Evolutionary conservation across 2,888 invertebrate genomes (phyloP), one percentile per base, ranked within the genome.

Genomic region (Drosophila fulvimacula): DNA sequence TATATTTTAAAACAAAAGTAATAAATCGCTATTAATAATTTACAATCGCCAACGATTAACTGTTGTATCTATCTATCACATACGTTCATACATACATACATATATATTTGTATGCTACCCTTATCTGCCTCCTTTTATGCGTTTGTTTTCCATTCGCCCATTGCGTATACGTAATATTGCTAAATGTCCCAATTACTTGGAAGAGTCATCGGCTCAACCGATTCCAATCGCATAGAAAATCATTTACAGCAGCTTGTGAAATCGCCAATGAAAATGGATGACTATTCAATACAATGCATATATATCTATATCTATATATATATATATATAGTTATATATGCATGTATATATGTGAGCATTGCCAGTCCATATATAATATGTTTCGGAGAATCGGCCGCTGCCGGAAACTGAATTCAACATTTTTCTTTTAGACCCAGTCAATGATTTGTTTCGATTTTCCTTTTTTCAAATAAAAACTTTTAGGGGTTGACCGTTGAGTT

Each of bases 161-260:
- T 9, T 5, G n/a, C 46, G 57, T 57, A 57, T 57, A 57, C 57
- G 57, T 46, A 57, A 57, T 57, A 38, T 55, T 55, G 15, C 15
- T 41, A 41, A 9, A 46, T 36, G 38, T 19, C 46, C 24, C 46
- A 36, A 46, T 38, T 27, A 46, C 27, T 36, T n/a, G n/a, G 6
- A 38, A 24, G 10, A 38, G 38, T 38, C 52, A 52, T 38, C 38
- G 11, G n/a, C 4, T 11, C 6, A 17, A 52, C 10, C 24, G 24
- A 19, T 15, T 24, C 52, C 4, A 38, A 38, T 38, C 11, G 52
- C 38, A 11, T 52, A 38, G 24, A 52, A 38, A 52, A 52, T n/a
- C 24, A 38, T 27, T 52, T 52, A 38, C 52, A 38, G 52, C 11
- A 38, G 36, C 52, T 52, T 52, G 38, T 38, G 52, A 52, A 52